Conservation (phyloP, 2,797 vertebrate species). For the Callimico goeldii region DNA sequence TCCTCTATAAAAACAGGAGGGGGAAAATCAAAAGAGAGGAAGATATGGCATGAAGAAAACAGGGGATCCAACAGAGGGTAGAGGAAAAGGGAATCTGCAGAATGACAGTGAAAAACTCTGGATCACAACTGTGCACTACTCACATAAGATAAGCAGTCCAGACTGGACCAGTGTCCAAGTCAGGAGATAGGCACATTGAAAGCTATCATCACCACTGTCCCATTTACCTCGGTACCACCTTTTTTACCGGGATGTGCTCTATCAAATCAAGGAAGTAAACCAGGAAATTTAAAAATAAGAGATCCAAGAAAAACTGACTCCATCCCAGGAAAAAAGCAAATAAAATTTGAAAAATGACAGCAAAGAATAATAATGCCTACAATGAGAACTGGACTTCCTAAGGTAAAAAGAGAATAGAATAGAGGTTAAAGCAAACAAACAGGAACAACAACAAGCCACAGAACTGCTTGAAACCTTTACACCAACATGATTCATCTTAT, state of each 20-base stretch:
- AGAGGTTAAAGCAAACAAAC: background rate
- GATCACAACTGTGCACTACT: background rate
- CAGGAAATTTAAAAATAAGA: background rate
- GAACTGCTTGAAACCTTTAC: background rate
- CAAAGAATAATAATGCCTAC: background rate
- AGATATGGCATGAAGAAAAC: background rate
- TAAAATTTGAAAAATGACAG: background rate
- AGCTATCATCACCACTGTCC: background rate
- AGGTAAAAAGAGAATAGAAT: background rate
- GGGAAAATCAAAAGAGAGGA: background rate
- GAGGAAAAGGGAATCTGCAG: background rate
- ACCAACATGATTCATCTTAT: background rate
- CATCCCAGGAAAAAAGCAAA: background rate
- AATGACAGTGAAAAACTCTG: background rate
- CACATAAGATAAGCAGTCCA: background rate
- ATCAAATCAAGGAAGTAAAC: background rate
- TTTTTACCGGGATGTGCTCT: background rate
- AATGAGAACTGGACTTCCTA: background rate
- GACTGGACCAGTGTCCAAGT: background rate
- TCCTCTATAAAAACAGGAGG: background rate
- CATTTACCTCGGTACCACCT: background rate
- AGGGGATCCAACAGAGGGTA: background rate
- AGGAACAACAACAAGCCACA: background rate
- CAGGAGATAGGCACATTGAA: background rate
- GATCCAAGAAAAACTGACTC: background rate